phyloP scores from a whole-genome alignment of 2,888 invertebrate species.

The Lymantria monacha region DNA sequence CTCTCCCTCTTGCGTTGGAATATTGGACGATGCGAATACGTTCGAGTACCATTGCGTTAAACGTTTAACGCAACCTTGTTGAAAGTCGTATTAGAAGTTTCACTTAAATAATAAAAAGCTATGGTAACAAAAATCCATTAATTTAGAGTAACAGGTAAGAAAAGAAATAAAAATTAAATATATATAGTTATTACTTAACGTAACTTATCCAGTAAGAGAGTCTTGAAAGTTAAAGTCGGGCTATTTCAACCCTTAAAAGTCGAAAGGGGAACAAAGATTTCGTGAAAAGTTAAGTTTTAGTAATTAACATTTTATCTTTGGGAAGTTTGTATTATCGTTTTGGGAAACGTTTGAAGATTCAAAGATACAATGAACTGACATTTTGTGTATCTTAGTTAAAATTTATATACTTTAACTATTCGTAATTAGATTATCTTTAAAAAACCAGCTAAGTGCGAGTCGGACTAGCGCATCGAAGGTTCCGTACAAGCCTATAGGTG shows the following conservation, averaged over 20 bases:
- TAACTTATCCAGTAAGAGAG: neutral
- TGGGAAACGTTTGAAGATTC: conserved; percentile 10
- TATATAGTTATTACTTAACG: neutral
- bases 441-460: too few relatives aligned
- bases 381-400: conserved; percentile 8
- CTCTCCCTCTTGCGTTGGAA: too few relatives aligned
- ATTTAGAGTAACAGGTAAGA: neutral
- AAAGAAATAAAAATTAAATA: neutral
- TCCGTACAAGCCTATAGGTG: too few relatives aligned
- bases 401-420: conserved; percentile 5
- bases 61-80: too few relatives aligned
- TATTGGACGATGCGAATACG: too few relatives aligned
- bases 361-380: conserved; percentile 2
- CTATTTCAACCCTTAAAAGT: conserved; percentile 6
- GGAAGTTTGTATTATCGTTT: conserved; percentile 12
- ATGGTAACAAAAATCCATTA: too few relatives aligned
- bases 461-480: too few relatives aligned
- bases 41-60: too few relatives aligned
- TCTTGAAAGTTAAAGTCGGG: conserved; percentile 6
- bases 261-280: conserved; percentile 10
- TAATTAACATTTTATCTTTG: conserved; percentile 16
- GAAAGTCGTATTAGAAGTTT: too few relatives aligned
- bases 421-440: neutral
- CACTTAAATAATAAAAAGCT: too few relatives aligned
- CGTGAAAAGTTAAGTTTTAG: conserved; percentile 6